Evolutionary conservation across 2,888 invertebrate species (phyloP), one percentile per base, ranked within the genome.

Genomic region (Podotricha telesiphe): DNA sequence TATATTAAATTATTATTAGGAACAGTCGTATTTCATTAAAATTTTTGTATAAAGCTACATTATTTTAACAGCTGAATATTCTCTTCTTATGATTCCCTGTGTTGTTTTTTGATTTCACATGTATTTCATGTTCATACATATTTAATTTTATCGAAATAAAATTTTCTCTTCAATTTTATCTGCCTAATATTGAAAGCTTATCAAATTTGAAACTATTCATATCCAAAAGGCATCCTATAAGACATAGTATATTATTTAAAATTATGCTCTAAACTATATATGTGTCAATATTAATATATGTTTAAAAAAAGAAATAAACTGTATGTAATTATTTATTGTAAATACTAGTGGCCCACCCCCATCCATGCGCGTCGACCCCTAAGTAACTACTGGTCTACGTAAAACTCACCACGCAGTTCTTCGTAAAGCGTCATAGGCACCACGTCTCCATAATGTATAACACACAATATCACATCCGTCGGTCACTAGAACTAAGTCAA

Each of bases 371-470:
- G 88, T 82, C 84, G 59, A 83, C 86, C 86, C 86, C 80, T 37
- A 55, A 34, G 37, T 55, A 55, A 17, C 55, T 34, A 55, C 55
- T 79, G 70, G 79, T 76, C 72, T 76, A 78, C 82, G 80, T 85
- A 81, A 82, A 86, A 85, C 83, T 79, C 79, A 82, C 84, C 82
- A 86, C 89, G 86, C 91, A 92, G 91, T 92, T 83, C 79, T 82
- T 83, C 83, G 82, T 80, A 82, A 87, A 84, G 86, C 90, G 88
- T 81, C 86, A 83, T 76, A 74, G 86, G 82, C 74, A 77, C 65
- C 82, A 82, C 89, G 82, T 79, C 88, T 84, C 82, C 78, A 82
- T 72, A 68, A 85, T 84, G 82, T 82, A 78, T 78, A 80, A 72
- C 62, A 84, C 80, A 80, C 80, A 78, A 76, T 77, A 77, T 56